Evolutionary conservation across 2,113 vertebrate genomes (phyloP).

Genomic region (Antechinus flavipes): DNA sequence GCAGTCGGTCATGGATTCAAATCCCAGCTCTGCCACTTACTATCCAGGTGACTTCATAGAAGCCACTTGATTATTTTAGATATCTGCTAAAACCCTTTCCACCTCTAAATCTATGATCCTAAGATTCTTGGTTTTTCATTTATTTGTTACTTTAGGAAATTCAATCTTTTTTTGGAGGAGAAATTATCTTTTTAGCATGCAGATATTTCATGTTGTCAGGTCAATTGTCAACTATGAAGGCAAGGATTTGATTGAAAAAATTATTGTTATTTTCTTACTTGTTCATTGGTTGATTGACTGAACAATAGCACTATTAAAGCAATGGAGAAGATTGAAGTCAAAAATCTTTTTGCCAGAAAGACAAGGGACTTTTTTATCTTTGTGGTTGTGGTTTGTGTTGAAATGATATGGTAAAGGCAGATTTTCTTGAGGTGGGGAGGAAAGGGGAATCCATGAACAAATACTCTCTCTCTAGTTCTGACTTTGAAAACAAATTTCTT

Average conservation of each 20-base stretch:
- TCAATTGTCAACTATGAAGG: not conserved
- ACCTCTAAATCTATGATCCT: not conserved
- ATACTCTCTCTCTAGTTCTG: not conserved
- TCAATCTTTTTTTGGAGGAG: not conserved
- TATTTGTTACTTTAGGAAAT: not conserved
- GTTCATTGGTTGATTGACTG: not conserved
- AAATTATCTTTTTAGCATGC: not conserved
- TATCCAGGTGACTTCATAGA: not conserved
- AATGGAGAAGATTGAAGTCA: not conserved
- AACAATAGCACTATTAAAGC: not conserved
- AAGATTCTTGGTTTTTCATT: not conserved
- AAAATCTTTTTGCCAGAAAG: conserved; percentile 27
- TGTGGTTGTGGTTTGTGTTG: conserved; percentile 7
- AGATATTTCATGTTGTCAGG: not conserved
- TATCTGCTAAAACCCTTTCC: not conserved
- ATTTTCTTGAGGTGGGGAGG: conserved; percentile 29
- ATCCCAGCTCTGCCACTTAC: not conserved
- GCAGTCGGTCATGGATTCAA: not conserved
- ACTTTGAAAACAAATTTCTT: conserved; percentile 64
- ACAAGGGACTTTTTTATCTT: conserved; percentile 15
- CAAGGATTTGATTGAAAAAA: not conserved
- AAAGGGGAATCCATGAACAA: conserved; percentile 42
- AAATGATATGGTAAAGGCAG: not conserved
- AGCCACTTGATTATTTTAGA: not conserved
- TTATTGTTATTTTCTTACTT: not conserved